These are phyloP conservation scores for Cisticola juncidis DNA, from an alignment of 2,113 vertebrate genomes.

Conservation along the genomic window DNA sequence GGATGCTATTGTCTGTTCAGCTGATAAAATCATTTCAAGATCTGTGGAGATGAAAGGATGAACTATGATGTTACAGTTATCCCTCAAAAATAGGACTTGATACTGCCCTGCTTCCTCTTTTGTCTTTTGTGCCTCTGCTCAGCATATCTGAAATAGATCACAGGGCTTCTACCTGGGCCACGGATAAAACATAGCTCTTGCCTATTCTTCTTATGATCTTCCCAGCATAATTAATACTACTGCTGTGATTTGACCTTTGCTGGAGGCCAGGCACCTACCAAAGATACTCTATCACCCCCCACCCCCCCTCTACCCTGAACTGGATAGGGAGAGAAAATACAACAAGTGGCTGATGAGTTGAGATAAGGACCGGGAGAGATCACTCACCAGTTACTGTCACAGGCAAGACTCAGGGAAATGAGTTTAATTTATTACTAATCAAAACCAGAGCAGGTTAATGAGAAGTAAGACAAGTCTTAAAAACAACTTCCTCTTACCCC, in stretches of 20 bases:
- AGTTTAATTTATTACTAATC: not conserved
- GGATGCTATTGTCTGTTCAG: not conserved
- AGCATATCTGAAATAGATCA: not conserved
- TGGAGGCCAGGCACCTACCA: not conserved
- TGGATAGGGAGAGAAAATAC: not conserved
- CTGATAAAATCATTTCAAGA: not conserved
- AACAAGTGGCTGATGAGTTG: not conserved
- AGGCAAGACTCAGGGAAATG: not conserved
- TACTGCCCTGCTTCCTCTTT: not conserved
- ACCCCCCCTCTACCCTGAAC: not conserved
- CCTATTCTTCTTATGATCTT: not conserved
- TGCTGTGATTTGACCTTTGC: not conserved
- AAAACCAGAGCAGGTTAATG: not conserved
- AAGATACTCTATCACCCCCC: fast-evolving
- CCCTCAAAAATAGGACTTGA: not conserved
- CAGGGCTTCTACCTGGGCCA: not conserved
- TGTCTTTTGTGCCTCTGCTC: not conserved
- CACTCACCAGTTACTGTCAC: not conserved
- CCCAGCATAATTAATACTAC: not conserved
- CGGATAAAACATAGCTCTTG: not conserved
- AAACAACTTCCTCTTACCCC: not conserved
- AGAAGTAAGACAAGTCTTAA: not conserved
- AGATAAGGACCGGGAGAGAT: not conserved
- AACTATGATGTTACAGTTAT: not conserved
- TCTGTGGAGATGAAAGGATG: not conserved